phyloP scores from a whole-genome alignment of 2,797 vertebrate genomes.

The Fistularia tabacaria region DNA sequence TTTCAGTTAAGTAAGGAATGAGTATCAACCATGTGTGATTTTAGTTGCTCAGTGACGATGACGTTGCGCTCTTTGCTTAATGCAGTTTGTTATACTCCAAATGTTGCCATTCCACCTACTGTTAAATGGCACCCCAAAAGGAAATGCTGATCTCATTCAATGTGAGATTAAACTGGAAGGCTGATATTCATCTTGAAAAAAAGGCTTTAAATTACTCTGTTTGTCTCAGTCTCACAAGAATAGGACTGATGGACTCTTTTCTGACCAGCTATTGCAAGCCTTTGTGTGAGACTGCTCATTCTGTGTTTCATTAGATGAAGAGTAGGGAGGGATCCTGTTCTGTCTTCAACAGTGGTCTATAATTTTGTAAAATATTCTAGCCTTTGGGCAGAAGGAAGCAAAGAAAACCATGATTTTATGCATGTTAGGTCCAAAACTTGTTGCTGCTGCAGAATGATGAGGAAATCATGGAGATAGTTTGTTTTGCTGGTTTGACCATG shows the following conservation, averaged over 20 bases:
- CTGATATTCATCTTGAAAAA: conserved; percentile 54
- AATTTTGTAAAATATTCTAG: conserved; percentile 53
- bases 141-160: conserved; percentile 46
- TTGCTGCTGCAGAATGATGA: conserved; percentile 53
- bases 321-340: conserved; percentile 21
- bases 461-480: conserved; percentile 54
- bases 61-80: too few relatives aligned
- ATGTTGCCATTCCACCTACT: conserved; percentile 6
- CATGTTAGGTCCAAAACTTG: conserved; percentile 40
- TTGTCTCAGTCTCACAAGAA: conserved; percentile 26
- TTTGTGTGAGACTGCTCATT: conserved; percentile 34
- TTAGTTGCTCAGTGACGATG: too few relatives aligned
- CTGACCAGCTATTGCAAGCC: conserved; percentile 25
- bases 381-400: conserved; percentile 19
- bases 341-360: conserved; percentile 23
- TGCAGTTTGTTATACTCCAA: background rate
- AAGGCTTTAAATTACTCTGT: conserved; percentile 50
- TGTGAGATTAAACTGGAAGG: conserved; percentile 34
- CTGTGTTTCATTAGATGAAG: conserved; percentile 48
- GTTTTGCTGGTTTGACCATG: conserved; percentile 34
- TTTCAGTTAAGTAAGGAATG: too few relatives aligned
- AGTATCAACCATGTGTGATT: too few relatives aligned
- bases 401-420: conserved; percentile 24
- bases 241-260: conserved; percentile 36
- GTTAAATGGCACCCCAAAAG: conserved; percentile 14